Evolutionary conservation across 2,113 vertebrate species (phyloP), one percentile per base, ranked within the genome.

Genomic region (Trochalopteron elliotii): DNA sequence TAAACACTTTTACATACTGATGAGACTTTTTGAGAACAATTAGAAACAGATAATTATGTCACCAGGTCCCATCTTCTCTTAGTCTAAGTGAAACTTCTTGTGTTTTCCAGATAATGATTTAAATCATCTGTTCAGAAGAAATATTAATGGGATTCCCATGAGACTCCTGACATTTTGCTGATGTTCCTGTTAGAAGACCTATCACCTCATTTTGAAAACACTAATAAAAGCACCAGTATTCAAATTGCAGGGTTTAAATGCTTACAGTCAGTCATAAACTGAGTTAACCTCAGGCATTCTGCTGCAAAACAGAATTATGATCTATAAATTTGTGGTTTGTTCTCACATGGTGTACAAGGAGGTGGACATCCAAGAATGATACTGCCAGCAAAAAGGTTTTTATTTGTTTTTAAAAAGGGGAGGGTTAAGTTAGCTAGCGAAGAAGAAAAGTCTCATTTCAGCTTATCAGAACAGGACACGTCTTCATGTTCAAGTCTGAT

Each of bases 71-170:
- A 7, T 67, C 21, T 72, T 85, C 16, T 55, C 0, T 83, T 24
- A 63, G 68, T 83, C 93, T 97, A 87, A 96, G 80, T 95, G 42
- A 83, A 92, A 64, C 56, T 89, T 93, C 33, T 93, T 96, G 11
- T 95, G 31, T 97, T 95, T 97, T 96, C 52, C 93, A 97, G 96
- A 69, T 88, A 82, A 86, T 69, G 35, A 42, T 65, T 71, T 93
- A 92, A 87, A 35, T 90, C 94, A 53, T 24, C 95, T 69, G 30
- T 93, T 80, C 44, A 76, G 90, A 96, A 97, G 96, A 96, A 78
- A 22, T 78, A 33, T 67, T 93, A 93, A 83, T 68, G 86, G 35
- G 13, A 92, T 74, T 90, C 31, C 70, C 24, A 1, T 92, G 75
- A 61, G 76, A 68, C 60, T 93, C 25, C 90, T 83, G 92, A 42